phyloP scores from a whole-genome alignment of 2,888 invertebrate genomes.

The Cantharis rustica region DNA sequence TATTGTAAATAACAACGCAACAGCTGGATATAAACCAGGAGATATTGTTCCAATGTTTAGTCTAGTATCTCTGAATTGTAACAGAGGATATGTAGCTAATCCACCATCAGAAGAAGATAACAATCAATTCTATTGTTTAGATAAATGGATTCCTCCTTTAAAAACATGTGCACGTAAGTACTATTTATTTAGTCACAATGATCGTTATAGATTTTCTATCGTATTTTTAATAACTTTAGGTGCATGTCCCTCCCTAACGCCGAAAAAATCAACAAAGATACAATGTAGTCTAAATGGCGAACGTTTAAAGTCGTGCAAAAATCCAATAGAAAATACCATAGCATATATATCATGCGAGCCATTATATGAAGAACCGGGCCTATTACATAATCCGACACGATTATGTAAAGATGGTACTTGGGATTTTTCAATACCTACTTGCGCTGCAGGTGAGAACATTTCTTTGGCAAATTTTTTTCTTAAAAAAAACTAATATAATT shows the following conservation, averaged over 20 bases:
- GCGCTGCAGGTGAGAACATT: slow-evolving; percentile 13
- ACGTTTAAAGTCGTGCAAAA: not conserved
- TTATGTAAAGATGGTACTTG: slow-evolving; percentile 20
- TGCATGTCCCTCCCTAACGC: not conserved
- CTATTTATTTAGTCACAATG: not conserved
- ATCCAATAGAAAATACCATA: slow-evolving; percentile 36
- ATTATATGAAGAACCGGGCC: slow-evolving; percentile 38
- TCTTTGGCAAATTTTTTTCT: too few species aligned
- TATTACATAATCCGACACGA: not conserved
- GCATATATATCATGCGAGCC: slow-evolving; percentile 39
- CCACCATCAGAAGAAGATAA: not conserved
- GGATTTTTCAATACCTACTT: slow-evolving; percentile 11
- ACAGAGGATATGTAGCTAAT: not conserved
- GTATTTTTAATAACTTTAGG: not conserved
- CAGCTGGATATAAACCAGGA: slow-evolving; percentile 23
- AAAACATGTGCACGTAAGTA: slow-evolving; percentile 10
- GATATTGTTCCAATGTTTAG: slow-evolving; percentile 27
- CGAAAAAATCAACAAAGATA: slow-evolving; percentile 7
- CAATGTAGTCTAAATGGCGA: not conserved
- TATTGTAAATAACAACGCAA: slow-evolving; percentile 8
- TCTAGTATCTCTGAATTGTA: slow-evolving; percentile 35
- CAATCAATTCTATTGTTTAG: not conserved
- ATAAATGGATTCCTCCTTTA: not conserved
- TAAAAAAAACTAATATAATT: not conserved
- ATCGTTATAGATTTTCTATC: not conserved